Base-by-base conservation (phyloP, 2,797 vertebrate species). In the Aulostomus chinensis region DNA sequence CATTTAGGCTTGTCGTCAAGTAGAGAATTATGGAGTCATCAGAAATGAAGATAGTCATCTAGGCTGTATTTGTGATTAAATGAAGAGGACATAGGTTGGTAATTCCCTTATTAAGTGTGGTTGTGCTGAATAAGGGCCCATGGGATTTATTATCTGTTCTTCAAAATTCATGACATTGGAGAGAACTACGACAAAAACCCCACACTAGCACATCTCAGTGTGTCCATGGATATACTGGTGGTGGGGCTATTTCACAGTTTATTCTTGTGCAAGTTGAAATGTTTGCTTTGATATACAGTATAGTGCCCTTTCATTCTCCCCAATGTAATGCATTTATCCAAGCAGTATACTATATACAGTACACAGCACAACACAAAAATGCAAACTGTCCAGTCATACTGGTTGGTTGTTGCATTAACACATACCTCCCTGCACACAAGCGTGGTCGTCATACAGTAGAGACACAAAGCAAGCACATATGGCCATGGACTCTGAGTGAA, bases 91-190 rank as follows among this genome's bases (percentile, higher is more conserved):
- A 75, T 50, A 72, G 55, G 58, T 67, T 57, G 52, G 58, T 72
- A 75, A 78, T 85, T 81, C 80, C 37, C 68, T 76, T 83, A 86
- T 86, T 75, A 76, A 77, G 73, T 46, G 61, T 58, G 73, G 74
- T 80, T 87, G 74, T 84, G 86, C 83, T 80, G 80, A 84, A 78
- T 83, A 81, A 88, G 83, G 76, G 51, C 69, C 65, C 77, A 55
- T 34, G 56, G 68, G 79, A 35, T 83, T 87, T 85, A 88, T 87
- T 80, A 87, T 87, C 79, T 67, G 55, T 80, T 80, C 73, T 87
- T 87, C 85, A 73, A 85, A 81, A 88, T 78, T 67, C 82, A 71
- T 82, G 75, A 81, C 84, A 85, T 81, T 84, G 72, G 84, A 34
- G 68, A 65, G 74, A 70, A 76, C 71, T 66, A 66, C 54, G 52